phyloP scores from a whole-genome alignment of 2,113 vertebrate genomes.

The Triplophysa siluroides region DNA sequence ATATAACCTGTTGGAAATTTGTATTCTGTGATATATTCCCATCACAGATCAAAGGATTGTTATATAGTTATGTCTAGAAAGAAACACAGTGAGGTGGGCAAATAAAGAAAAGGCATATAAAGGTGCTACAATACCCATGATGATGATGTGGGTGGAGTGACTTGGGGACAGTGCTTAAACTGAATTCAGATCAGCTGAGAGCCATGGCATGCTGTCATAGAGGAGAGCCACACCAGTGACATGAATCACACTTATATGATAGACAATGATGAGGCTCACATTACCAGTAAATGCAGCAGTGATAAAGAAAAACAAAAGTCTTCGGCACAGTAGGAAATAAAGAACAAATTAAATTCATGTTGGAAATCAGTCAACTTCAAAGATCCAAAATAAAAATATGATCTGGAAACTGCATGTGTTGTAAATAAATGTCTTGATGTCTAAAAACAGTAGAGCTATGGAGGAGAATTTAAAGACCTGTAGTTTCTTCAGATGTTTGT shows the following conservation, averaged over 20 bases:
- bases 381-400: slow-evolving; percentile 10
- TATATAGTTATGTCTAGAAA: neutral
- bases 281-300: slow-evolving; percentile 40
- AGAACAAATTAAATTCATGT: slow-evolving; percentile 37
- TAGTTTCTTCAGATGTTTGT: slow-evolving; percentile 88
- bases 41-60: slow-evolving; percentile 16
- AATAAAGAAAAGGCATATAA: slow-evolving; percentile 51
- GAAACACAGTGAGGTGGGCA: slow-evolving; percentile 11
- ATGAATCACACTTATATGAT: slow-evolving; percentile 54
- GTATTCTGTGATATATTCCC: slow-evolving; percentile 11
- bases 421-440: neutral
- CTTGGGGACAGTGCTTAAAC: slow-evolving; percentile 68
- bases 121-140: slow-evolving; percentile 70
- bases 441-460: neutral
- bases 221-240: slow-evolving; percentile 70
- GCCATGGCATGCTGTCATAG: slow-evolving; percentile 70
- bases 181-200: slow-evolving; percentile 68
- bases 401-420: slow-evolving; percentile 11
- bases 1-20: neutral
- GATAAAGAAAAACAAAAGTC: slow-evolving; percentile 13
- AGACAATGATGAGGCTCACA: slow-evolving; percentile 33
- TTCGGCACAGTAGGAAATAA: slow-evolving; percentile 40
- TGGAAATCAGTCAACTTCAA: slow-evolving; percentile 2
- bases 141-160: slow-evolving; percentile 62
- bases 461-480: slow-evolving; percentile 70